Conservation (phyloP, 2,797 vertebrate genomes). For the Chanos chanos region DNA sequence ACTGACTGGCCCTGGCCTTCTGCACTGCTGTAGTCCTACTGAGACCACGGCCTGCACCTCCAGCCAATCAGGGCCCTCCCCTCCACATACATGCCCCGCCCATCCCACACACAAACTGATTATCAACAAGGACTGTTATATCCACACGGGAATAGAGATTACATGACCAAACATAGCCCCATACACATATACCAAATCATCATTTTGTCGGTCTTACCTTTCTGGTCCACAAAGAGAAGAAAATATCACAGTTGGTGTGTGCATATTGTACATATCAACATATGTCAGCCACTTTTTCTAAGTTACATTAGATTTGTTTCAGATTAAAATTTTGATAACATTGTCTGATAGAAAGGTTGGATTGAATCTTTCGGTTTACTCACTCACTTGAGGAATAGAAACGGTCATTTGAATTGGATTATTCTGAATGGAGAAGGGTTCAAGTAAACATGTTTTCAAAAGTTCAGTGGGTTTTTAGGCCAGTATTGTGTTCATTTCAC, state of each 20-base stretch:
- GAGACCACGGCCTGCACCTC: constrained; percentile 85
- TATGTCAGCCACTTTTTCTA: constrained; percentile 56
- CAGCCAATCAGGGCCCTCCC: constrained; percentile 61
- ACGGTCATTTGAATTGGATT: too few species aligned
- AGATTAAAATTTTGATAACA: not conserved
- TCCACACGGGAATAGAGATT: constrained; percentile 48
- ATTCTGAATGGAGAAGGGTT: too few species aligned
- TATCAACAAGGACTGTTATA: constrained; percentile 51
- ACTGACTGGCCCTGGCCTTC: constrained; percentile 89
- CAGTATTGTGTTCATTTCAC: too few species aligned
- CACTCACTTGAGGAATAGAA: too few species aligned
- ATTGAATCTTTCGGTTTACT: too few species aligned
- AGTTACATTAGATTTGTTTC: constrained; percentile 60
- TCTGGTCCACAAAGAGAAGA: too few species aligned
- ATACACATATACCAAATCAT: constrained; percentile 45
- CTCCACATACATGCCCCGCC: constrained; percentile 47
- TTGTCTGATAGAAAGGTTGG: not conserved
- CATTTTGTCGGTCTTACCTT: too few species aligned
- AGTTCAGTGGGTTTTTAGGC: too few species aligned
- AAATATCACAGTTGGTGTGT: constrained; percentile 55
- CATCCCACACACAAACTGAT: constrained; percentile 31
- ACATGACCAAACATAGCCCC: constrained; percentile 48
- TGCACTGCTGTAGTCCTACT: constrained; percentile 93
- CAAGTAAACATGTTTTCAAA: too few species aligned
- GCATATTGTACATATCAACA: constrained; percentile 65